phyloP scores from a whole-genome alignment of 2,797 vertebrate genomes.

The Silurus aristotelis region DNA sequence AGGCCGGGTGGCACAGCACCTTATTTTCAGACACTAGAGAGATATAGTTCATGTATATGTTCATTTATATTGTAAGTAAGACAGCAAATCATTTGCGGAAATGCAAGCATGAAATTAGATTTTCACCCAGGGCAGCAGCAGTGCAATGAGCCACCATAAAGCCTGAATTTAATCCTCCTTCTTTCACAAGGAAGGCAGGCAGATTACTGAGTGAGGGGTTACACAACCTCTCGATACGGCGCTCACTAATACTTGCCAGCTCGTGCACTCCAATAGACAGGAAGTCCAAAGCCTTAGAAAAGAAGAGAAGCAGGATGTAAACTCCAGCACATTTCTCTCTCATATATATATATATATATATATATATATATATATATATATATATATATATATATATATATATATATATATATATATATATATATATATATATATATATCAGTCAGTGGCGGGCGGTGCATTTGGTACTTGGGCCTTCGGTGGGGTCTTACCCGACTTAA shows the following conservation, averaged over 20 bases:
- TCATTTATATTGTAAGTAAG: background rate
- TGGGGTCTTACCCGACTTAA: too few species aligned
- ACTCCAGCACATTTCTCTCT: background rate
- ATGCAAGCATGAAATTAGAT: background rate
- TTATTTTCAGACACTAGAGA: conserved; percentile 94
- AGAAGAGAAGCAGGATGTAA: background rate
- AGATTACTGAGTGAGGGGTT: conserved; percentile 94
- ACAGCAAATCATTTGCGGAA: background rate
- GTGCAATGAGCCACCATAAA: conserved; percentile 99
- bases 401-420: too few species aligned
- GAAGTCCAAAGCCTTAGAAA: conserved; percentile 87
- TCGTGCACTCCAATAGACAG: conserved; percentile 94
- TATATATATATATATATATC: too few species aligned
- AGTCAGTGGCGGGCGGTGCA: too few species aligned
- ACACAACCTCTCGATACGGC: conserved; percentile 92
- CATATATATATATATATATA: too few species aligned
- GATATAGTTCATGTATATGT: too few species aligned
- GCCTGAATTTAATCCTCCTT: conserved; percentile 95
- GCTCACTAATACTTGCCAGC: conserved; percentile 92
- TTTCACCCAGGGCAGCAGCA: conserved; percentile 86
- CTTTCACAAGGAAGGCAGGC: conserved; percentile 92
- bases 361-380: too few species aligned
- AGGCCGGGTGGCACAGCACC: conserved; percentile 92
- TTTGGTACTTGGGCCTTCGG: too few species aligned
- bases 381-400: too few species aligned